Evolutionary conservation across 1,140 invertebrate species (phyloP), one percentile per base, ranked within the genome.

Genomic region (Euura lappo): DNA sequence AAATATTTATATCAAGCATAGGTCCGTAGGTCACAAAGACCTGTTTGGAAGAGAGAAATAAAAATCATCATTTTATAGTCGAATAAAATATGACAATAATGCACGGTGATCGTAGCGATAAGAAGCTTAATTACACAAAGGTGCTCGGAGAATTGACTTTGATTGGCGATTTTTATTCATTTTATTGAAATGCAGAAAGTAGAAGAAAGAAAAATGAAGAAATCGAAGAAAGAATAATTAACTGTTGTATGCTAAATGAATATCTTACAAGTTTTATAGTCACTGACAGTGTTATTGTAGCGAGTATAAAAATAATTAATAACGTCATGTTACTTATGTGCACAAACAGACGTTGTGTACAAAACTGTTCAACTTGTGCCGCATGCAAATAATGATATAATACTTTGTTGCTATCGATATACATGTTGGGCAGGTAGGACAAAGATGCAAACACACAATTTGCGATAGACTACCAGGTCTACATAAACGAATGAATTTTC

Each of bases 1-100:
- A 60, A 60, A 60, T 60, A 6, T 60, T 60, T 60, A 60, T 60
- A 60, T 3, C 51, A 60, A 60, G 51, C 51, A 60, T 60, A 60
- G 3, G 13, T 60, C 5, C 28, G 28, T 28, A 28, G 28, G 28
- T 28, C 28, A 28, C 28, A 60, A 3, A 60, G 10, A n/a, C 10
- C 13, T 60, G 51, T 11, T 11, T 60, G 13, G 13, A 60, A 60
- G 47, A 6, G 13, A 60, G 51, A 60, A 60, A n/a, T 60, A 6
- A 6, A 60, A 60, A 60, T 6, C 10, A n/a, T 60, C 5, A 60
- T 28, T 28, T 28, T 1, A 11, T 60, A 6, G 51, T 11, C 5
- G 13, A 60, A 60, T 8, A 60, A 60, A 60, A 60, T 60, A 60
- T 60, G 13, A 11, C 51, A 60, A 11, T 11, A 60, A 60, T 60